Conservation (phyloP, 2,888 invertebrate genomes). For the Andrena camellia region DNA sequence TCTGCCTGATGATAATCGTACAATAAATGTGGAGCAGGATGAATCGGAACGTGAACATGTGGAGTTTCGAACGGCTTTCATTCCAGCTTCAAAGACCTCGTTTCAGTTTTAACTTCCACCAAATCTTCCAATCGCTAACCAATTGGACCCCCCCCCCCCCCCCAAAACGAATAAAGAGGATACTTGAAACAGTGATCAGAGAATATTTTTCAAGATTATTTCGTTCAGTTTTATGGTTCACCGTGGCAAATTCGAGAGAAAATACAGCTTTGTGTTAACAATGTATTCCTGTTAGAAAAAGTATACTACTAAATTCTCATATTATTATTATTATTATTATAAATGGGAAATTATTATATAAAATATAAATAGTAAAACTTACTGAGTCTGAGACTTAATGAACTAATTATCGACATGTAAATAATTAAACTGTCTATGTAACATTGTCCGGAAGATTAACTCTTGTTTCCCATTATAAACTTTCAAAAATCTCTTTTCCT, state of each 20-base stretch:
- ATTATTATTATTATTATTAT: no score
- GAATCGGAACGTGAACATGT: slow-evolving; percentile 36
- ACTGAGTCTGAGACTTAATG: no score
- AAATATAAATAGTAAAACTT: no score
- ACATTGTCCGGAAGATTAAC: no score
- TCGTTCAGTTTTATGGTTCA: not conserved
- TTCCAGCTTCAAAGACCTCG: slow-evolving; percentile 39
- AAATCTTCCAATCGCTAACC: slow-evolving; percentile 28
- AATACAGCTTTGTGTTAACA: not conserved
- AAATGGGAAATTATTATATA: no score
- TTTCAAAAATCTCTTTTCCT: no score
- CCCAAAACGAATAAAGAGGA: slow-evolving; percentile 10
- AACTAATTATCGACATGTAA: no score
- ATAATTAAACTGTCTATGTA: no score
- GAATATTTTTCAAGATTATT: slow-evolving; percentile 9
- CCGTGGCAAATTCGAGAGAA: not conserved
- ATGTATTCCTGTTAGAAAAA: not conserved
- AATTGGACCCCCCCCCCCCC: not conserved
- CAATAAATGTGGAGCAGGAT: slow-evolving; percentile 12
- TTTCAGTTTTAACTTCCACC: slow-evolving; percentile 46
- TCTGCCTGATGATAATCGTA: slow-evolving; percentile 27
- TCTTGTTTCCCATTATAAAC: no score
- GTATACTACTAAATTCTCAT: no score
- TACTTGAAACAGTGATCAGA: slow-evolving; percentile 7
- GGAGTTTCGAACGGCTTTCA: slow-evolving; percentile 28